Base-by-base conservation (phyloP, 1,140 invertebrate species). In the Drosophila pachea region DNA sequence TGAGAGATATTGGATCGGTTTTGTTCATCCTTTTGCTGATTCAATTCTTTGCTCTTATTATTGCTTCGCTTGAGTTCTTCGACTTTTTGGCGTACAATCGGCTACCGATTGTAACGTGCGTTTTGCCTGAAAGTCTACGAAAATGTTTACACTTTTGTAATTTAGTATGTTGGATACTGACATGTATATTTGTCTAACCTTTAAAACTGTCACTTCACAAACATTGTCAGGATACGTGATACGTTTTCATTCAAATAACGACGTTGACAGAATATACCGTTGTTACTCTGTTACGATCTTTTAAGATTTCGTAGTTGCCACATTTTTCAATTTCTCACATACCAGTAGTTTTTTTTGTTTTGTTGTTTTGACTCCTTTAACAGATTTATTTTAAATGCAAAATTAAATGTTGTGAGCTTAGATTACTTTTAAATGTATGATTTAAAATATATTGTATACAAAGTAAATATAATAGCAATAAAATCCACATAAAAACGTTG, bases 1-100 rank as follows among this genome's bases (percentile, higher is more conserved):
- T 97, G 48, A 97, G 89, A 49, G 95, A 91, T 70, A 95, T 83
- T 5, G 88, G 88, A 55, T 89, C 88, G 5, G 79, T 63, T 32
- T 76, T 79, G 70, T 52, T 71, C 81, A 84, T 86, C 47, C 63
- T 84, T 38, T 50, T 48, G 40, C 74, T 60, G n/a, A n/a, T n/a
- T n/a, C n/a, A n/a, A n/a, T n/a, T n/a, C n/a, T n/a, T n/a, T 47
- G 43, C 1, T 42, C 4, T 12, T n/a, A 47, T 47, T 33, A 4
- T 47, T 33, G 1, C 14, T 7, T 7, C 32, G 4, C n/a, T 22
- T 22, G 1, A 7, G 16, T 2, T 43, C 59, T 32, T 69, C 49
- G 62, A 65, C 12, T 12, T 40, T 9, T 31, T 54, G 31, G 63
- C 32, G 42, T 70, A 65, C n/a, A 66, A 62, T 70, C 49, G 58